Base-by-base conservation (phyloP, 1,140 invertebrate genomes). In the Cherax quadricarinatus region DNA sequence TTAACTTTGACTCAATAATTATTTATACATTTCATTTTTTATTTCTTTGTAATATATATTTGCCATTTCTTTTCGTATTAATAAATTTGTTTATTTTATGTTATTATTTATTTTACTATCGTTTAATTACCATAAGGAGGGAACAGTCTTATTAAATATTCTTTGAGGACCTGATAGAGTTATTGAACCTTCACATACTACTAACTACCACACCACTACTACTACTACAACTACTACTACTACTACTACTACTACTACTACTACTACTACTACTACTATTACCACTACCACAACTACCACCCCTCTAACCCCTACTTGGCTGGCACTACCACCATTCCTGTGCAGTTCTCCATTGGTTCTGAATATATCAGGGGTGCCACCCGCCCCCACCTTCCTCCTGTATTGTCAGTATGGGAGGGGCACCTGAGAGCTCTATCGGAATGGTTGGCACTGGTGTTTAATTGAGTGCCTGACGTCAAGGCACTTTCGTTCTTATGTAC, bases 331-430 rank as follows among this genome's bases (percentile, higher is more conserved):
- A 48, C 49, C 62, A 66, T 66, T 66, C 12, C 62, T 66, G 0
- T 66, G 85, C 75, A 73, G 66, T 41, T 86, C 75, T 86, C 62
- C 75, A 73, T 86, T 75, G 66, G 53, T 86, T 66, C 66, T 86
- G 85, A 86, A 86, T 86, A 41, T 75, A 66, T n/a, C 85, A 86
- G 85, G 85, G 85, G 66, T 86, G 85, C 66, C 85, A 86, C 75
- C 85, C 62, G 49, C 70, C 10, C 85, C 4, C 85, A 30, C 41
- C 66, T 5, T 10, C 85, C 66, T 12, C 48, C 66, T 66, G 66
- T 86, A 86, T 86, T 86, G 85, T 86, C 48, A 86, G 85, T 86
- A 86, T 86, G 85, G 85, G 85, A 86, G 85, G 85, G 85, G 85
- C 85, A 24, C 66, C 85, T 21, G 62, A 66, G 66, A 18, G 41